These are phyloP conservation scores for Anoplius nigerrimus DNA, from an alignment of 2,888 invertebrate species.

Conservation along the genomic window DNA sequence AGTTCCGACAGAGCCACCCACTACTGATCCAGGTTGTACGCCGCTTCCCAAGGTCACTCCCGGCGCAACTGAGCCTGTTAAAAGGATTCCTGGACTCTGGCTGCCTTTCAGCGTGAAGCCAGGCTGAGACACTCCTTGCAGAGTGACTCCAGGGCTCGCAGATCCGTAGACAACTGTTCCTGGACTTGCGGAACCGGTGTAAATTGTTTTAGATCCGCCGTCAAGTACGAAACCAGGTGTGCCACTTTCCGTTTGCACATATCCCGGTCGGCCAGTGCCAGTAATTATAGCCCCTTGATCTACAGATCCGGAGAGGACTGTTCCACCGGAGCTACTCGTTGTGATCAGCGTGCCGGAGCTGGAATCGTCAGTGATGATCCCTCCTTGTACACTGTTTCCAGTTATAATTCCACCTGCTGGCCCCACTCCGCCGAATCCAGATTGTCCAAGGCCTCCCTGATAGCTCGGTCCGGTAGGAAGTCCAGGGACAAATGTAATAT, in stretches of 20 bases:
- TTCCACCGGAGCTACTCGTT: constrained; percentile 48
- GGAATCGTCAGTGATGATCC: constrained; percentile 41
- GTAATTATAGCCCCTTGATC: constrained; percentile 48
- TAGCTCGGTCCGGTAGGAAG: constrained; percentile 11
- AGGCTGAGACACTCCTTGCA: constrained; percentile 36
- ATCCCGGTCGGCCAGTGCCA: constrained; percentile 52
- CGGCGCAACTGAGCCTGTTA: constrained; percentile 51
- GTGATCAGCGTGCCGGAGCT: constrained; percentile 48
- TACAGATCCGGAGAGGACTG: constrained; percentile 32
- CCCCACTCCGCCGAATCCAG: background rate
- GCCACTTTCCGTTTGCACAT: constrained; percentile 48
- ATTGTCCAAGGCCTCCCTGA: constrained; percentile 20
- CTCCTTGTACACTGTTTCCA: constrained; percentile 41
- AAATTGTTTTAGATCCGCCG: constrained; percentile 50
- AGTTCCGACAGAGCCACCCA: constrained; percentile 30
- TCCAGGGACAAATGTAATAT: constrained; percentile 18
- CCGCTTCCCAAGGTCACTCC: constrained; percentile 42
- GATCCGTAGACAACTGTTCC: constrained; percentile 39
- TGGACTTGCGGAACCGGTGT: constrained; percentile 42
- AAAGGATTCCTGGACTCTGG: constrained; percentile 35
- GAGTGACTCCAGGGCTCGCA: constrained; percentile 30
- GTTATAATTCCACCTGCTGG: constrained; percentile 37
- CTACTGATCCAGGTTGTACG: constrained; percentile 35
- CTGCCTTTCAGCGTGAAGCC: constrained; percentile 46
- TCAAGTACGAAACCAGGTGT: constrained; percentile 53